Percentiles rank a stretch among this genome's conserved stretches.
Evolutionary conservation across 2,797 vertebrate genomes (phyloP).

Genomic region (Tragopan temminckii): DNA sequence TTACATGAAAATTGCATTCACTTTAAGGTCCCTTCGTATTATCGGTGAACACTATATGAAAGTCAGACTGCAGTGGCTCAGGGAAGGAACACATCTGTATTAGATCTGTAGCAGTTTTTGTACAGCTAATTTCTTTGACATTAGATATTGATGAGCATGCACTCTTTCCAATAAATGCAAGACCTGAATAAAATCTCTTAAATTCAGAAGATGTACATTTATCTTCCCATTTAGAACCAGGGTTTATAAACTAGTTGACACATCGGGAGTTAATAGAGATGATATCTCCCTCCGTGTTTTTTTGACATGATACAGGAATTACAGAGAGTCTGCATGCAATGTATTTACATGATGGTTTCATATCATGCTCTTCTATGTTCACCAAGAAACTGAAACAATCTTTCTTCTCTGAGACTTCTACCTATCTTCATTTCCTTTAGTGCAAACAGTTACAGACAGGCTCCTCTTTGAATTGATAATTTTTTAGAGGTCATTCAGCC

Average conservation of each 20-base stretch:
- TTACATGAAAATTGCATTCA: constrained; percentile 24
- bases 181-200: constrained; percentile 7
- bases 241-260: constrained; percentile 15
- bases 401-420: constrained; percentile 27
- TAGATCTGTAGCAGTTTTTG: constrained; percentile 16
- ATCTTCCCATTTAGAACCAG: constrained; percentile 1
- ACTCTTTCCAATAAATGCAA: not conserved
- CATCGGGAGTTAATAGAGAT: not conserved
- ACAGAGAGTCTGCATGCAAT: not conserved
- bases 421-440: constrained; percentile 64
- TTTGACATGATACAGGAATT: constrained; percentile 42
- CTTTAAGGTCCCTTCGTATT: constrained; percentile 2
- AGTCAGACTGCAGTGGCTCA: constrained; percentile 7
- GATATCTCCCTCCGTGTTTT: not conserved
- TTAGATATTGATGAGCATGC: constrained; percentile 38
- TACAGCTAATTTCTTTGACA: constrained; percentile 24
- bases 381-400: constrained; percentile 62
- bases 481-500: constrained; percentile 81
- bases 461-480: constrained; percentile 70
- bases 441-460: constrained; percentile 76
- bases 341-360: constrained; percentile 55
- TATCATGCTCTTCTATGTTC: not conserved
- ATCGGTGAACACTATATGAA: not conserved
- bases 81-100: constrained; percentile 49
- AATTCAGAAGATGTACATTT: not conserved